These are phyloP conservation scores for Grus americana DNA, from an alignment of 2,113 vertebrate species.

Conservation along the genomic window DNA sequence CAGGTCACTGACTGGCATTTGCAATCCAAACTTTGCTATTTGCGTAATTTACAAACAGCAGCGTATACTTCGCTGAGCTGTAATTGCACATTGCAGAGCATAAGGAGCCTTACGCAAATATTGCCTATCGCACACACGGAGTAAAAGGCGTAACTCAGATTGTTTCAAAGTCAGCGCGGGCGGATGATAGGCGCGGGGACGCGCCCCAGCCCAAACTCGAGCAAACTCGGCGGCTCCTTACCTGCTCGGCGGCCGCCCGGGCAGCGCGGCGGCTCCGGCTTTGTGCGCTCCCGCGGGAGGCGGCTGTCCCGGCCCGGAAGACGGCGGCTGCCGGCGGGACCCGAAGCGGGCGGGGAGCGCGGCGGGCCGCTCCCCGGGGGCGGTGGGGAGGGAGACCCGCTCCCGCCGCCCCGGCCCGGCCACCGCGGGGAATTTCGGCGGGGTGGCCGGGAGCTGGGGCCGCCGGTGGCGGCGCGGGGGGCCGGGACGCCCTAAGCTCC, in stretches of 20 bases:
- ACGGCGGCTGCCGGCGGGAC: background rate
- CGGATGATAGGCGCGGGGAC: background rate
- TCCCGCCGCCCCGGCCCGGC: constrained; percentile 6
- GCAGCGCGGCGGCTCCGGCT: constrained; percentile 14
- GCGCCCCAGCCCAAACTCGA: background rate
- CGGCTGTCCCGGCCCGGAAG: background rate
- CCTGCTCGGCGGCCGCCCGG: constrained; percentile 8
- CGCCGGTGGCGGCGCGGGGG: background rate
- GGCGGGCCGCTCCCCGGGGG: background rate
- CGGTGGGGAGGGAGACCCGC: background rate
- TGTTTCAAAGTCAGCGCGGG: background rate
- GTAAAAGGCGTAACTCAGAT: accelerated
- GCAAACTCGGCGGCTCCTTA: constrained; percentile 12
- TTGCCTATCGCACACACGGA: background rate
- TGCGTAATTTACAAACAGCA: background rate
- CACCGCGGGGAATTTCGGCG: background rate
- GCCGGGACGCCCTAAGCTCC: background rate
- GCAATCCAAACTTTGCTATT: background rate
- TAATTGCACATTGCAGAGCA: accelerated
- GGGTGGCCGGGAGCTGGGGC: background rate
- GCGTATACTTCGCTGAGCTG: accelerated
- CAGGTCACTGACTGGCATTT: background rate
- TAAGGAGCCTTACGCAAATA: accelerated
- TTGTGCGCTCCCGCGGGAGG: background rate
- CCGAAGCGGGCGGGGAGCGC: background rate